These are phyloP conservation scores for Drosophila barbarae DNA, from an alignment of 2,888 invertebrate genomes.

Conservation along the genomic window DNA sequence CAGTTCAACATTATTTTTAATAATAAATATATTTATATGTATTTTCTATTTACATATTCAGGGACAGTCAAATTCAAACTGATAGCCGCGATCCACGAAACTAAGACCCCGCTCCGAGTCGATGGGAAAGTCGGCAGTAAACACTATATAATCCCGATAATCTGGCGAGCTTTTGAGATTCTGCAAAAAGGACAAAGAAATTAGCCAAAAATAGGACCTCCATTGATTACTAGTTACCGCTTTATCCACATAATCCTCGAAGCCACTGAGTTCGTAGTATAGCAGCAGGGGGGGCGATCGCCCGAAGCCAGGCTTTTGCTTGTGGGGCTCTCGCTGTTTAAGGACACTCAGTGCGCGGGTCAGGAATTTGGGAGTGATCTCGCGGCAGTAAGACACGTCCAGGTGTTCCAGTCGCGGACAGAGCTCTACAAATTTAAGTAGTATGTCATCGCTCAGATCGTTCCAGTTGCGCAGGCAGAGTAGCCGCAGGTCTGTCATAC, in stretches of 20 bases:
- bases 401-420: conserved; percentile 68
- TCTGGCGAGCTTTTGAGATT: conserved; percentile 56
- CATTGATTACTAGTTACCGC: conserved; percentile 33
- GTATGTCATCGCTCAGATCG: conserved; percentile 55
- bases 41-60: conserved; percentile 8
- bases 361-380: conserved; percentile 60
- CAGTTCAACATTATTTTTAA: conserved; percentile 30
- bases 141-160: conserved; percentile 55
- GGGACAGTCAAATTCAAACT: conserved; percentile 69
- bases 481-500: conserved; percentile 61
- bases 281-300: conserved; percentile 50
- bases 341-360: conserved; percentile 52
- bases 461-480: conserved; percentile 67
- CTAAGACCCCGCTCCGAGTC: conserved; percentile 72
- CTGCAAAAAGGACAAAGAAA: conserved; percentile 43
- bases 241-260: conserved; percentile 67
- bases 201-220: not conserved
- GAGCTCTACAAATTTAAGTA: conserved; percentile 60
- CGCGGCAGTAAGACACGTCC: conserved; percentile 71
- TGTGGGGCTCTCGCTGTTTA: conserved; percentile 49
- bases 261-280: conserved; percentile 66
- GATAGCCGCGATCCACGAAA: conserved; percentile 73
- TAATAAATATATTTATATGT: conserved; percentile 29
- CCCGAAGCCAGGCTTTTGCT: conserved; percentile 41
- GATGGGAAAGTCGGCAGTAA: conserved; percentile 66